A percentile compares a stretch with the other conserved stretches of the same genome.
Evolutionary conservation across 1,140 invertebrate genomes (phyloP).

Genomic region (Planococcus citri): DNA sequence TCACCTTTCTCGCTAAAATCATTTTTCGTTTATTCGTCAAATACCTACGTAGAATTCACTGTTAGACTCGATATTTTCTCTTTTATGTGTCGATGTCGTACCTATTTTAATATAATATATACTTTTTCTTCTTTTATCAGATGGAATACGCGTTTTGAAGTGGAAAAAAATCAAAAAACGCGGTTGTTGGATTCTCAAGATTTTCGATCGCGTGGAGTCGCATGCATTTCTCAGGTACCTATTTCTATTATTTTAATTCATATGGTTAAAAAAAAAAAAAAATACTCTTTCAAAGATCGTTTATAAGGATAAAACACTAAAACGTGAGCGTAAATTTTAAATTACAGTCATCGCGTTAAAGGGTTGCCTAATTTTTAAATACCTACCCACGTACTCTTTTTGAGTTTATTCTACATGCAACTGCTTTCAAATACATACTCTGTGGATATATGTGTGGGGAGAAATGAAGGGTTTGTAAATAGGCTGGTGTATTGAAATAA

Average conservation of each 20-base stretch:
- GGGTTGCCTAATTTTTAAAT: background rate
- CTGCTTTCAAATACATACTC: too few relatives aligned
- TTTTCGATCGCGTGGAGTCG: too few relatives aligned
- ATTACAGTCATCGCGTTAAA: background rate
- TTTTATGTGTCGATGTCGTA: background rate
- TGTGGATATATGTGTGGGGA: too few relatives aligned
- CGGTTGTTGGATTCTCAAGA: too few relatives aligned
- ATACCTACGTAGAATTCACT: background rate
- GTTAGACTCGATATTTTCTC: background rate
- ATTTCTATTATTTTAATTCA: too few relatives aligned
- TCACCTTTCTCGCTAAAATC: background rate
- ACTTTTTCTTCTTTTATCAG: too few relatives aligned
- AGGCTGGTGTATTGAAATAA: background rate
- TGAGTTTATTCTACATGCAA: background rate
- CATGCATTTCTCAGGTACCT: too few relatives aligned
- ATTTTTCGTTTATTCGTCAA: conserved; percentile 1
- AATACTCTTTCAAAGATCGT: too few relatives aligned
- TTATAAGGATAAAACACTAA: background rate
- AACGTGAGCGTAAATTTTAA: background rate
- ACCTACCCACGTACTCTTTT: background rate
- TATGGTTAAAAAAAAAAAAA: too few relatives aligned
- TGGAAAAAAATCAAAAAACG: too few relatives aligned
- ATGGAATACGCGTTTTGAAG: too few relatives aligned
- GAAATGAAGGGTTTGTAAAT: background rate
- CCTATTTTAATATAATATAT: too few relatives aligned